Base-by-base conservation (phyloP, 2,113 vertebrate species). In the Microtus richardsoni region DNA sequence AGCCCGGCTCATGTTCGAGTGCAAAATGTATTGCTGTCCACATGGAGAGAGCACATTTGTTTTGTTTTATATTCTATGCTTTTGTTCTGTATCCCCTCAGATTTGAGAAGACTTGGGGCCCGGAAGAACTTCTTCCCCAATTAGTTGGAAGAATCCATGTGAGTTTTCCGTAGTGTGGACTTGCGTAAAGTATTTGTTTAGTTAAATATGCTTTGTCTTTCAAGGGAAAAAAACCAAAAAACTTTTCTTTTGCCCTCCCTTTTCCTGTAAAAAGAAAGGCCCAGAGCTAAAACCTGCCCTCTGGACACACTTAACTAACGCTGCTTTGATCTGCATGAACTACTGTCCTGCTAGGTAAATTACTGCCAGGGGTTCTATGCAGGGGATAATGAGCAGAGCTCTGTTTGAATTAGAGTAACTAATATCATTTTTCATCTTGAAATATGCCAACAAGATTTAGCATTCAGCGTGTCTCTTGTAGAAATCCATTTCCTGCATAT, bases 271-370 rank as follows among this genome's bases (percentile, higher is more conserved):
- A 95, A 95, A 78, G 33, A 70, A 94, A n/a, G 75, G 54, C 98
- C 94, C 96, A 96, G 97, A 97, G 97, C 98, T 98, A 93, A 98
- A 97, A 90, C 49, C 52, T 97, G 95, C 97, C 97, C 97, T 88
- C 97, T 97, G 96, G 97, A 98, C 95, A 97, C 71, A 77, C 97
- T 97, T 98, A 97, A 98, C 98, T 98, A 98, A 98, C 97, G 96
- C 96, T 94, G 98, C 98, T 98, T 99, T 98, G 98, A 98, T 98
- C 98, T 98, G 91, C 30, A n/a, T 78, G 85, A 96, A 95, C 84
- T 77, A 70, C 82, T 74, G 88, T 3, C 17, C 74, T 88, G 79
- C 88, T 64, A 88, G 97, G 97, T 96, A 91, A 97, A 94, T 96
- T 83, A 97, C 94, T 93, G 92, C 93, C 96, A 97, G 88, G 83